Base-by-base conservation (phyloP, 2,797 vertebrate species). In the Poliocrania exsul region DNA sequence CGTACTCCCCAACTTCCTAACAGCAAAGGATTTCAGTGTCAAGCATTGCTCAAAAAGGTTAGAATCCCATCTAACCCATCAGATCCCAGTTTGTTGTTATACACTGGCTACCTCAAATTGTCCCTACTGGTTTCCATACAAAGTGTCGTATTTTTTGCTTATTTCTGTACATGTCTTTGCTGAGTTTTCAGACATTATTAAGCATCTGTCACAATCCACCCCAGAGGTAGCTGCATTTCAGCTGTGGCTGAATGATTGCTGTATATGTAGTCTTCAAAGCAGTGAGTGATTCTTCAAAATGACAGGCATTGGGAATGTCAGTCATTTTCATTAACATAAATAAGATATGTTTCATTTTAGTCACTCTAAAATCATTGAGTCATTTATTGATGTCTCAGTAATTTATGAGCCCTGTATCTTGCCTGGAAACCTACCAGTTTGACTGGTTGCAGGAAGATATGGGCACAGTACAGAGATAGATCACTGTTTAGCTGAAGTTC, bases 311-410 rank as follows among this genome's bases (percentile, higher is more conserved):
- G 67, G 62, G 82, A 33, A 85, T 94, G 95, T 94, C 91, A 96
- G 87, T 96, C 95, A 93, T 92, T 89, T 96, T 92, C 87, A 96
- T 97, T 96, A 97, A 90, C 93, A 96, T 94, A 96, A 95, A 96
- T 95, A 96, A 95, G 93, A 95, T 92, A 94, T n/a, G 24, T 92
- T 96, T 96, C 85, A 83, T 95, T 94, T 92, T 94, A 96, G 81
- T 86, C 57, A 88, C 90, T 96, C 77, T 79, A 90, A 95, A 93
- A 91, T 86, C 92, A 95, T 93, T 93, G 95, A 96, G 86, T 97
- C 91, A 96, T 92, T 95, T 95, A 91, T 83, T 96, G 97, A 91
- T 94, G 88, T 78, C 86, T 91, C 40, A 49, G 90, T 96, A 95
- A 91, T 96, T 97, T 95, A 91, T 90, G 93, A 90, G 75, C 80